Base-by-base conservation (phyloP, 2,797 vertebrate genomes). In the Halcyon chelicuti region DNA sequence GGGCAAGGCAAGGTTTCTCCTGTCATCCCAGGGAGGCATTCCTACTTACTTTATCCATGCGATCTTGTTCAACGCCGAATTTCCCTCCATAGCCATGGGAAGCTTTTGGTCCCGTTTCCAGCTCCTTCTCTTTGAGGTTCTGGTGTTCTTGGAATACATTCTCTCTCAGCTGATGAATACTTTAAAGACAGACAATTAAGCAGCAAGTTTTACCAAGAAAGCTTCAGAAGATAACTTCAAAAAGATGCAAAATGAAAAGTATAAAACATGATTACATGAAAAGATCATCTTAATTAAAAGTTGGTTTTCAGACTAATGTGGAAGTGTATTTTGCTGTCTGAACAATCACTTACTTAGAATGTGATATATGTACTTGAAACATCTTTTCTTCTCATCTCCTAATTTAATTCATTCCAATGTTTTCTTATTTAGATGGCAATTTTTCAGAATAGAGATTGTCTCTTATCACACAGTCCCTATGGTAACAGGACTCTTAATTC, bases 11-110 rank as follows among this genome's bases (percentile, higher is more conserved):
- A 28, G n/a, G 57, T 37, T 87, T 10, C 7, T 2, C 31, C 1
- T 5, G 18, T 2, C 54, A 63, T 3, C 44, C 42, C 80, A 51
- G 7, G 37, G 29, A 33, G 47, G 3, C 16, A 4, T 1, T 8
- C 3, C 9, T 19, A 88, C 97, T 97, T 71, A 99, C 99, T 97
- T 99, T 99, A 97, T 99, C 99, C 99, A 99, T 99, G 22, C 99
- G 98, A 84, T 99, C 99, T 80, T 99, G 99, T 89, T 99, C 99
- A 31, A 99, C 98, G 0, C 99, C 99, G 19, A 99, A 99, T 60
- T 98, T 99, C 2, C 99, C 99, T 17, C 99, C 99, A 0, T 99
- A 99, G 51, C 99, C 99, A 5, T 99, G 99, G 1, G 99, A 99
- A 55, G 99, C 99, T 85, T 98, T 99, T 23, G 99, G 99, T 96